Base-by-base conservation (phyloP, 2,888 invertebrate genomes). In the Melangyna quadrimaculata region DNA sequence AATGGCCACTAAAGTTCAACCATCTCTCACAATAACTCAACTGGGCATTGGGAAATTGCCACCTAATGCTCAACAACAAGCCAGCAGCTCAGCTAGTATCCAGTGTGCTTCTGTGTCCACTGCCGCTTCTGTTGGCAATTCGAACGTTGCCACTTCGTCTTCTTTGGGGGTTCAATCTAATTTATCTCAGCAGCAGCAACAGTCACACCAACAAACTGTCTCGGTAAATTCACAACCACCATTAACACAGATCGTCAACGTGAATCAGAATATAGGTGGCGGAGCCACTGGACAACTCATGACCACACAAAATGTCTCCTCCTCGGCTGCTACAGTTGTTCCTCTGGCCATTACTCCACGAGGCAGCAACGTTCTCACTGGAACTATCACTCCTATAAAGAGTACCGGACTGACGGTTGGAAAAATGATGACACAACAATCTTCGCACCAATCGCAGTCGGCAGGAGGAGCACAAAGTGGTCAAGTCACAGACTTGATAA, bases 11-110 rank as follows among this genome's bases (percentile, higher is more conserved):
- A 92, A 92, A 87, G 91, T 90, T 6, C 92, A 92, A 87, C 91
- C 92, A 0, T 92, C 92, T 17, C 84, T 92, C 40, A 92, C 92
- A 1, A 92, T 92, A 3, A 92, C 92, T 0, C 92, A 92, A 59
- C 78, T 92, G 17, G 91, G 91, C 2, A 89, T 91, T 32, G 89
- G 90, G 3, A 92, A 91, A 73, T 77, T 92, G 2, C 89, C 92
- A 3, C 40, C 89, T 2, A 77, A 51, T 27, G 71, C 87, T 8
- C 82, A 87, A 8, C 88, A 88, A 48, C 87, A 87, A 51, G 63
- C 74, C 14, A 32, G 77, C 87, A 74, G 61, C 73, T 87, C 89
- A 6, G 81, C 88, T 8, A 90, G 88, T 77, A 90, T 90, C 29
- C 91, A 91, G 61, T 84, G 83, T 19, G 88, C 90, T 1, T 67